These are phyloP conservation scores for Atherinomorus stipes DNA, from an alignment of 2,113 vertebrate species.

Conservation along the genomic window DNA sequence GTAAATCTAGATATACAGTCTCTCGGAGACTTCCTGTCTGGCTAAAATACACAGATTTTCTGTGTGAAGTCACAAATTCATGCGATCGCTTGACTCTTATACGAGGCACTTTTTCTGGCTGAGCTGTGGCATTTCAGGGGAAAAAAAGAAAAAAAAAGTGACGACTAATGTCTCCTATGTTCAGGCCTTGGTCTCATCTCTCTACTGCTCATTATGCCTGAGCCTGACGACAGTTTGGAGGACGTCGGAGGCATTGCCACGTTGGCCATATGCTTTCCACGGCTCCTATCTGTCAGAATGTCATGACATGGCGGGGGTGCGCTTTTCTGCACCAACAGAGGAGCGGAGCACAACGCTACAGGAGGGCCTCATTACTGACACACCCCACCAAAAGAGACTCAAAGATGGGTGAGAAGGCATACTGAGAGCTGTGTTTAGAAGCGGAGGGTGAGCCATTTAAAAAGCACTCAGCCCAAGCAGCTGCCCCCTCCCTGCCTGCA, in stretches of 20 bases:
- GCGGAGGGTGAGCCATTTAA: constrained; percentile 76
- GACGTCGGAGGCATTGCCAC: constrained; percentile 64
- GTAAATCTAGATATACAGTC: constrained; percentile 22
- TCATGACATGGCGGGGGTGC: constrained; percentile 77
- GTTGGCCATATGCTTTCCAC: constrained; percentile 77
- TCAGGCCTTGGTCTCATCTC: constrained; percentile 56
- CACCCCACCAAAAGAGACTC: constrained; percentile 62
- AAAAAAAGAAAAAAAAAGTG: constrained; percentile 40
- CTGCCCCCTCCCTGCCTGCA: constrained; percentile 39
- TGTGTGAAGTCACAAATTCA: constrained; percentile 49
- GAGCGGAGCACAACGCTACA: constrained; percentile 66
- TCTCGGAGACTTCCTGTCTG: constrained; percentile 25
- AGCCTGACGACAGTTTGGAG: constrained; percentile 71
- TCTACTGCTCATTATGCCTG: constrained; percentile 71
- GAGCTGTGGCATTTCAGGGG: constrained; percentile 54
- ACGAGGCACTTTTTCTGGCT: constrained; percentile 32
- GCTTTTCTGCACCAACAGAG: constrained; percentile 71
- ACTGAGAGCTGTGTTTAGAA: constrained; percentile 72
- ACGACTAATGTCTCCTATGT: constrained; percentile 68
- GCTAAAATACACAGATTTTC: constrained; percentile 42
- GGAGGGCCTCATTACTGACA: constrained; percentile 77
- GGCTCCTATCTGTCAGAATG: constrained; percentile 79
- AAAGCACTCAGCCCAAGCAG: constrained; percentile 68
- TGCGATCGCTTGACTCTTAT: constrained; percentile 36
- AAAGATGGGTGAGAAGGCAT: constrained; percentile 56